Evolutionary conservation across 37 sponge, comb jelly and placozoan genomes (phyloP).

Genomic region (Cladorhizidae sp.): DNA sequence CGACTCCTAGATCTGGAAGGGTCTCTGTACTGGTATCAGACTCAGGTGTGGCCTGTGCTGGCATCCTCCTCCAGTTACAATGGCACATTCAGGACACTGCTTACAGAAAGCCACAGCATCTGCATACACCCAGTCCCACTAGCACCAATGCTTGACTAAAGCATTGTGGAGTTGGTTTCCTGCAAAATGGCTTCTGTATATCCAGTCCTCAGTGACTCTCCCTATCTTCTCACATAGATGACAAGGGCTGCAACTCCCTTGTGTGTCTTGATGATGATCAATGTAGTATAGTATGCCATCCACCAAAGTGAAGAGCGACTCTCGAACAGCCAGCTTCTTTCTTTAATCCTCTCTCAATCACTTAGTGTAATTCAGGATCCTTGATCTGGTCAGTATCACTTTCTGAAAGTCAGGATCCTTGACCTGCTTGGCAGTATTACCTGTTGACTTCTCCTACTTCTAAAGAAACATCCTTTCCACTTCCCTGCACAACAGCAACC

Average conservation of each 20-base stretch:
- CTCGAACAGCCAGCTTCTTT: conserved; percentile 16
- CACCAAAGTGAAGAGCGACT: conserved; percentile 12
- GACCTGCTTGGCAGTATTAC: background rate
- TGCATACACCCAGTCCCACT: conserved; percentile 63
- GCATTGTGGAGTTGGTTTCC: conserved; percentile 33
- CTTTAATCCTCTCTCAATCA: conserved; percentile 11
- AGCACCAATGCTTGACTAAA: conserved; percentile 27
- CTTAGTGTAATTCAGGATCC: conserved; percentile 23
- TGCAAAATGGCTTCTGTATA: conserved; percentile 56
- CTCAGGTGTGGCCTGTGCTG: no score
- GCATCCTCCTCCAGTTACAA: background rate
- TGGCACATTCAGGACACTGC: no score
- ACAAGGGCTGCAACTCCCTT: conserved; percentile 29
- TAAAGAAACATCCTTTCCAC: no score
- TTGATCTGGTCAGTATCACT: conserved; percentile 18
- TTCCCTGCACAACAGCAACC: no score
- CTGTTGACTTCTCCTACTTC: background rate
- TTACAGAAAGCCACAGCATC: background rate
- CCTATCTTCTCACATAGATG: conserved; percentile 7
- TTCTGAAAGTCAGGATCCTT: conserved; percentile 33
- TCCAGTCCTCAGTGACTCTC: conserved; percentile 38
- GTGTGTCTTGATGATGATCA: conserved; percentile 14
- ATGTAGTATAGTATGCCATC: conserved; percentile 54
- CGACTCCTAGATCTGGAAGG: conserved; percentile 64
- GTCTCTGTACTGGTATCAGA: conserved; percentile 52